These are phyloP conservation scores for Apodemia mormo DNA, from an alignment of 2,888 invertebrate species.

Conservation along the genomic window DNA sequence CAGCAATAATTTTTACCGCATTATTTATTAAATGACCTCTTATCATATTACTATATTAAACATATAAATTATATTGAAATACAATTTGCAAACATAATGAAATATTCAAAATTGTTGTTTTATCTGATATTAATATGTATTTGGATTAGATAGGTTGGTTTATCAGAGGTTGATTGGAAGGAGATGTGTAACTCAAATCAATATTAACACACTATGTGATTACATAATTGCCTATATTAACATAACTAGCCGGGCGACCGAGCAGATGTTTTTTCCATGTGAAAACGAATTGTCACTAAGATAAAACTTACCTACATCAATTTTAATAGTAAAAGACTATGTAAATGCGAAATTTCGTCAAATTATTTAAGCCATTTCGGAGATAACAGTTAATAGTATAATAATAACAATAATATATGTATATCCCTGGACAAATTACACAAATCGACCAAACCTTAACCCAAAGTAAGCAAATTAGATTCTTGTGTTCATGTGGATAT, in stretches of 20 bases:
- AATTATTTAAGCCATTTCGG: no score
- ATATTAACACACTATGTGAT: background rate
- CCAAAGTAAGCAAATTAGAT: no score
- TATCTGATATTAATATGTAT: conserved; percentile 15
- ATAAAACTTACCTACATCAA: no score
- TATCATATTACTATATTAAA: background rate
- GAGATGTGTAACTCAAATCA: background rate
- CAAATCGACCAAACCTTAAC: no score
- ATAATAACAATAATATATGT: no score
- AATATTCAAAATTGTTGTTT: background rate
- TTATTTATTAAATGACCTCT: background rate
- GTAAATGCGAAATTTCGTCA: no score
- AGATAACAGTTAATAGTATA: no score
- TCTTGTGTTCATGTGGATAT: no score
- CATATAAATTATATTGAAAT: background rate
- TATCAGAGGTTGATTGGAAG: background rate
- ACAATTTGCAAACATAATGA: background rate
- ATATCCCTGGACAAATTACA: no score
- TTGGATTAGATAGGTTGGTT: background rate
- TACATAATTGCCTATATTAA: background rate
- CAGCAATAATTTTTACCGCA: background rate
- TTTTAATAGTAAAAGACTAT: no score
- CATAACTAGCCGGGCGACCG: background rate
- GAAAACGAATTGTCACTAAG: no score
- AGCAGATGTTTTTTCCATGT: no score